Evolutionary conservation across 1,140 invertebrate species (phyloP), one percentile per base, ranked within the genome.

Genomic region (Ruditapes philippinarum): DNA sequence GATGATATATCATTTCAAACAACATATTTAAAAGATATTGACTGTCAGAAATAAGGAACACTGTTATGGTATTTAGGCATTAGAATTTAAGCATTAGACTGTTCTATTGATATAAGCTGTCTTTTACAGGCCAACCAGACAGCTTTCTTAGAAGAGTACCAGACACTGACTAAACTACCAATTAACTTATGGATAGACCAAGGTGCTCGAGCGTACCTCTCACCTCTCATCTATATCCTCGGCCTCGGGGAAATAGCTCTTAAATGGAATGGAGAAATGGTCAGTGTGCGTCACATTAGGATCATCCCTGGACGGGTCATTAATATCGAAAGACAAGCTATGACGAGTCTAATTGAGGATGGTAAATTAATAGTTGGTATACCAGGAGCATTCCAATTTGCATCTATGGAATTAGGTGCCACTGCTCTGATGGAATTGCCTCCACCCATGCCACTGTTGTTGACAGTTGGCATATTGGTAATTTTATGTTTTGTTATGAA

Each of bases 251-350:
- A 94, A 49, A 90, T 93, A 19, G 93, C 93, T 42, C 89, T 94
- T 19, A 92, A 90, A 68, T 94, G 93, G 93, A 91, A 93, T 83
- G 93, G 93, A 38, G 93, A 93, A 83, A 91, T 93, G 42, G 91
- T 94, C 19, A 92, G 93, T 31, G 92, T 93, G 2, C 73, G 88
- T 2, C 93, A 94, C 60, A 65, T 94, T 54, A 91, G 93, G 60
- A 93, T 94, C 38, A 90, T 93, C 17, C 92, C 93, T 9, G 93
- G 93, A 1, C 54, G 92, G 14, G 90, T 90, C 12, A 92, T 93
- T n/a, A 83, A 49, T 54, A 91, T 94, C 38, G 90, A 92, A 33
- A 89, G 42, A 19, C 62, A 78, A 25, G 93, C 93, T 9, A 89
- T 90, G 65, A 93, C 91, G 31, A 93, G 91, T 33, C 89, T 79